A percentile compares a stretch with the other conserved stretches of the same genome.
phyloP scores from a whole-genome alignment of 37 sponge, comb jelly and placozoan species.

The Geodia barretti region DNA sequence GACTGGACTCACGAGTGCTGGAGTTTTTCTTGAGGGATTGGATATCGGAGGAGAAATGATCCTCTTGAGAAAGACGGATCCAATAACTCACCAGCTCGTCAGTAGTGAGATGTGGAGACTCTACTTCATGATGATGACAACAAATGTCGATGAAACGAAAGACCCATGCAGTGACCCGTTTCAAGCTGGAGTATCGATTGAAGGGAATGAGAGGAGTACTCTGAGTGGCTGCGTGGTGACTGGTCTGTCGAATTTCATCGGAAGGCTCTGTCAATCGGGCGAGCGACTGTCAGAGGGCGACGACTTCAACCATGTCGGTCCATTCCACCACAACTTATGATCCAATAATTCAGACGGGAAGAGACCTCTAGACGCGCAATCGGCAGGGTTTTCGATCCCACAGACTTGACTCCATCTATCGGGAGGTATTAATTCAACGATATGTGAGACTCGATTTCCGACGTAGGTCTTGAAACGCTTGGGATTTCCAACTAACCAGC shows the following conservation, averaged over 20 bases:
- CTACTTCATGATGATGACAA: too few relatives aligned
- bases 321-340: slow-evolving; percentile 35
- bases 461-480: slow-evolving; percentile 38
- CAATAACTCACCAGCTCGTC: slow-evolving; percentile 12
- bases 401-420: slow-evolving; percentile 36
- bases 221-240: too few relatives aligned
- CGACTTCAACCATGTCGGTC: neutral
- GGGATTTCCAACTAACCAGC: slow-evolving; percentile 21
- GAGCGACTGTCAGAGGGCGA: too few relatives aligned
- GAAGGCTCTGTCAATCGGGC: neutral
- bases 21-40: slow-evolving; percentile 10
- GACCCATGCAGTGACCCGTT: slow-evolving; percentile 49
- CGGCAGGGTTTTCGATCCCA: slow-evolving; percentile 28
- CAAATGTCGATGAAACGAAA: slow-evolving; percentile 43
- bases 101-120: slow-evolving; percentile 9
- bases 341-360: slow-evolving; percentile 7
- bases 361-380: slow-evolving; percentile 33
- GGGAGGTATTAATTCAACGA: slow-evolving; percentile 16
- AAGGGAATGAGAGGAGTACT: slow-evolving; percentile 2
- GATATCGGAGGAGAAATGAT: slow-evolving; percentile 20
- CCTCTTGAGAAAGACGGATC: slow-evolving; percentile 2
- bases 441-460: slow-evolving; percentile 33
- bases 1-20: neutral
- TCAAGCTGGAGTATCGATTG: slow-evolving; percentile 5
- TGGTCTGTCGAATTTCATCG: neutral